Evolutionary conservation across 2,888 invertebrate genomes (phyloP).

Genomic region (Patella ulyssiponensis): DNA sequence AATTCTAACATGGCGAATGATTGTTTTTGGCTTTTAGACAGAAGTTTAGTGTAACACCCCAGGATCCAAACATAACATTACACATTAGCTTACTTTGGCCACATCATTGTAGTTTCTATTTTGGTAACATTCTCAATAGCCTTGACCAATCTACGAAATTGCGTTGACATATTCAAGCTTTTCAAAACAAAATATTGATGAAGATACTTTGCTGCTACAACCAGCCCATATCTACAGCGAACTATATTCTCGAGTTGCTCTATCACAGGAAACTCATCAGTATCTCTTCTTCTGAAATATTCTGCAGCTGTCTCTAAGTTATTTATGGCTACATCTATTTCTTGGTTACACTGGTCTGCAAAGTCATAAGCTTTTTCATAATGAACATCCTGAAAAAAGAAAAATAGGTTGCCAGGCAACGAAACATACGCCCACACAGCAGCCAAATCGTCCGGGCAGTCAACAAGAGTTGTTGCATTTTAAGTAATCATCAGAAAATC

Average conservation of each 20-base stretch:
- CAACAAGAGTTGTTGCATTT: too few species aligned
- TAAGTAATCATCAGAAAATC: too few species aligned
- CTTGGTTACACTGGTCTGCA: background rate
- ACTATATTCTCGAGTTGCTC: slow-evolving; percentile 46
- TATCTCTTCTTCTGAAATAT: slow-evolving; percentile 16
- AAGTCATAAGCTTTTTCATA: slow-evolving; percentile 21
- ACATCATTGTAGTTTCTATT: background rate
- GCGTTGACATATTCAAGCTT: slow-evolving; percentile 12
- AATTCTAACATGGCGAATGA: too few species aligned
- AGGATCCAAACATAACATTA: background rate
- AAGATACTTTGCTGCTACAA: slow-evolving; percentile 45
- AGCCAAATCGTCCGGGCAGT: too few species aligned
- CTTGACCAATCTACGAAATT: slow-evolving; percentile 17
- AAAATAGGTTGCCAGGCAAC: background rate
- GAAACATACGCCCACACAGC: background rate
- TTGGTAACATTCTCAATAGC: background rate
- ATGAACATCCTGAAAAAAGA: slow-evolving; percentile 22
- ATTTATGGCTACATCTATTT: slow-evolving; percentile 30
- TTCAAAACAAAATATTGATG: slow-evolving; percentile 33
- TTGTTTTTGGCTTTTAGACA: too few species aligned
- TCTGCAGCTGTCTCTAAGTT: slow-evolving; percentile 29
- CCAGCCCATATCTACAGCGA: slow-evolving; percentile 46
- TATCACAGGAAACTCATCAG: slow-evolving; percentile 29
- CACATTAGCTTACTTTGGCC: background rate
- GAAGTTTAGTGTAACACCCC: too few species aligned